These are phyloP conservation scores for Sula dactylatra DNA, from an alignment of 2,113 vertebrate genomes.

Conservation along the genomic window DNA sequence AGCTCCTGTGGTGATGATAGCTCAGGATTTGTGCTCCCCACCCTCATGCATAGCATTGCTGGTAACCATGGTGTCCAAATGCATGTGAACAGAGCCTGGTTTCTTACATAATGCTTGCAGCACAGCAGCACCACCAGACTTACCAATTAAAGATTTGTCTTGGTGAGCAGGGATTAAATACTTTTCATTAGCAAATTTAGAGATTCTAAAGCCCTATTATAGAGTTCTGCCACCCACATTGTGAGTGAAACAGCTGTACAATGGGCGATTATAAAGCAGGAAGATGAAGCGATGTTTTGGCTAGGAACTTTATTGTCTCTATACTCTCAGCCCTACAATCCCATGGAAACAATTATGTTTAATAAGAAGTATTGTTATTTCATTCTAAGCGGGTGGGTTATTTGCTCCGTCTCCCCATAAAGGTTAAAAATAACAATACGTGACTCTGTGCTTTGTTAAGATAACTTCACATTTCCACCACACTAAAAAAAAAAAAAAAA, in stretches of 20 bases:
- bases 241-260: slow-evolving; percentile 16
- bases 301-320: slow-evolving; percentile 31
- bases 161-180: background rate
- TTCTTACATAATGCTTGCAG: background rate
- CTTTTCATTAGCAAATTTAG: slow-evolving; percentile 53
- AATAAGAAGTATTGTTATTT: slow-evolving; percentile 27
- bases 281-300: slow-evolving; percentile 5
- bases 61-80: background rate
- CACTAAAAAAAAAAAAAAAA: background rate
- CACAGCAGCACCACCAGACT: background rate
- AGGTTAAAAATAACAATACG: slow-evolving; percentile 2
- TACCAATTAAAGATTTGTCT: background rate
- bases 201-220: slow-evolving; percentile 12
- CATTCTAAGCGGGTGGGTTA: background rate
- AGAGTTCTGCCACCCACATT: slow-evolving; percentile 25
- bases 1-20: background rate
- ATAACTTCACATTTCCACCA: slow-evolving; percentile 3
- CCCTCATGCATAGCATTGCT: background rate
- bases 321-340: background rate
- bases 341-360: slow-evolving; percentile 50
- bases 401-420: background rate
- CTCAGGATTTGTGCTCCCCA: background rate
- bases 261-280: background rate
- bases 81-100: background rate
- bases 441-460: background rate